Conservation (phyloP, 2,113 vertebrate genomes). For the Cricetomys ansorgei region DNA sequence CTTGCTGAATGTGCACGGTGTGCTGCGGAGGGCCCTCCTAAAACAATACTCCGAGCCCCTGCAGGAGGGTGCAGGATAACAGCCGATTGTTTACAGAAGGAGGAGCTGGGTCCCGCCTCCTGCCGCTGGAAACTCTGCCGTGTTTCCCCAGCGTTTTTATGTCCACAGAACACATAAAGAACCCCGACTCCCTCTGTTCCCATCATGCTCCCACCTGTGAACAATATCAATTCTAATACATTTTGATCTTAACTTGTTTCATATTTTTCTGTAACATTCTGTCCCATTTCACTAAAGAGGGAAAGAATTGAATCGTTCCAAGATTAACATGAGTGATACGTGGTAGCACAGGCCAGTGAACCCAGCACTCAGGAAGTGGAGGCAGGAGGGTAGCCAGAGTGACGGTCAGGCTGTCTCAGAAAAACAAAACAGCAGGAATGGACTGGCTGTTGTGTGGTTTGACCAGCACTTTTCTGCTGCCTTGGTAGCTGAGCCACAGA, state of each 20-base stretch:
- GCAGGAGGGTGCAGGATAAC: constrained; percentile 49
- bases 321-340: neutral
- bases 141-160: constrained; percentile 45
- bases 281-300: neutral
- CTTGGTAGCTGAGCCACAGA: neutral
- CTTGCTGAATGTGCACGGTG: neutral
- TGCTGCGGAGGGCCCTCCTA: neutral
- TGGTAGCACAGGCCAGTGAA: neutral
- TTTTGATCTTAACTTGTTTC: neutral
- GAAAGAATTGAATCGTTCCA: neutral
- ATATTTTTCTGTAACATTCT: neutral
- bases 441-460: fast-evolving
- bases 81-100: constrained; percentile 50
- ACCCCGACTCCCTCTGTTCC: neutral
- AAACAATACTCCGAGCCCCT: constrained; percentile 54
- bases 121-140: constrained; percentile 6
- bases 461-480: neutral
- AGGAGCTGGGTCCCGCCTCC: constrained; percentile 26
- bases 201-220: neutral
- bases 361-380: neutral
- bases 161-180: neutral
- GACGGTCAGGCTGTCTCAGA: neutral
- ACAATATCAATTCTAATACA: neutral
- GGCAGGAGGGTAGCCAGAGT: neutral
- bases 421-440: neutral